Evolutionary conservation across 2,113 vertebrate species (phyloP).

Genomic region (Nanorana parkeri): DNA sequence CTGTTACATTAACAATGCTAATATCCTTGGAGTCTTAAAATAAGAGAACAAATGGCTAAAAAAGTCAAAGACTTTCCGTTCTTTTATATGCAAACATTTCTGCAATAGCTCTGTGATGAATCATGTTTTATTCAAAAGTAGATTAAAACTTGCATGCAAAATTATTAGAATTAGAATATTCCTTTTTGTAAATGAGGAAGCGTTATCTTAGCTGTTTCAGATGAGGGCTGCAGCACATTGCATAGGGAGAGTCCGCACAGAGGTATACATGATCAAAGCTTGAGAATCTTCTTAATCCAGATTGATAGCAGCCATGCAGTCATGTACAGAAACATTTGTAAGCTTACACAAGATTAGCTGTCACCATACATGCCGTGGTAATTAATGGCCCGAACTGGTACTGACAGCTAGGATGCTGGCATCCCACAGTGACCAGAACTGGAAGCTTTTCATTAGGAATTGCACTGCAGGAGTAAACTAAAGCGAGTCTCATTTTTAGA

Average conservation of each 20-base stretch:
- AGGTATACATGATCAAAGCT: constrained; percentile 17
- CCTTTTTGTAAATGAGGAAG: constrained; percentile 30
- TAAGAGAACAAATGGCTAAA: constrained; percentile 46
- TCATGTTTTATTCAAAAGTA: constrained; percentile 51
- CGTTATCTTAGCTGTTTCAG: constrained; percentile 29
- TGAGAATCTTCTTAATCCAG: constrained; percentile 4
- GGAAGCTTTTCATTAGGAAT: constrained; percentile 24
- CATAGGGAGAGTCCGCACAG: constrained; percentile 1
- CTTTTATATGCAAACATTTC: constrained; percentile 47
- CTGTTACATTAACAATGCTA: constrained; percentile 57
- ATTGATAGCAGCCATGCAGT: constrained; percentile 26
- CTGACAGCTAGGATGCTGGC: not conserved
- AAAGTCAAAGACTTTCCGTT: constrained; percentile 47
- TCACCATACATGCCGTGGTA: constrained; percentile 8
- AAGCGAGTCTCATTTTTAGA: not conserved
- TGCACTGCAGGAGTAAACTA: not conserved
- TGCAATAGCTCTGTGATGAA: constrained; percentile 1
- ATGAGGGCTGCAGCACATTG: constrained; percentile 27
- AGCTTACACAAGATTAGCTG: constrained; percentile 31
- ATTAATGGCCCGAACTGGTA: constrained; percentile 22
- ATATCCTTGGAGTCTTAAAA: constrained; percentile 39
- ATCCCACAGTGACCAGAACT: constrained; percentile 15
- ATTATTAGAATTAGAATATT: constrained; percentile 42
- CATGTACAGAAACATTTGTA: not conserved
- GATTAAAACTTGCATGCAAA: constrained; percentile 49